Base-by-base conservation (phyloP, 2,113 vertebrate genomes). In the Piprites chloris region DNA sequence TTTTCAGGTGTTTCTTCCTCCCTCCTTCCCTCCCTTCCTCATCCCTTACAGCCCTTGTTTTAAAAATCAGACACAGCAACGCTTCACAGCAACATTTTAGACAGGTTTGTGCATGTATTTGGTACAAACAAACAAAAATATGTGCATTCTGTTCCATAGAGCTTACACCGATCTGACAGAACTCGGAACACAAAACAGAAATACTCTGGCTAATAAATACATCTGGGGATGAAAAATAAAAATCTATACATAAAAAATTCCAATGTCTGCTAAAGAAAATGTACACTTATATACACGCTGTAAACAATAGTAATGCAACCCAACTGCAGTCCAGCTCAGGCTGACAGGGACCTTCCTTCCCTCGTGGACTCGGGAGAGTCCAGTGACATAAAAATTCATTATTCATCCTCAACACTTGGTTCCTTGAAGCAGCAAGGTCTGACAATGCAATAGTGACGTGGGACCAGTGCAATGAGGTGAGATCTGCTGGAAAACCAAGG, bases 251-350 rank as follows among this genome's bases (percentile, higher is more conserved):
- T 95, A 89, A 85, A 91, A 96, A 96, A 76, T 89, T 78, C 89
- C 95, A 69, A 96, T 33, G 53, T 95, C 91, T 93, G 95, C 94
- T 95, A 94, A 97, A 97, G 95, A 94, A 97, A 97, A 97, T 97
- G 87, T 97, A 97, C 97, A 97, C 95, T 95, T 97, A 97, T 97
- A 92, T 97, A 97, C 97, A 97, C 80, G 73, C 81, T 97, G 97
- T 97, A 97, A 97, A 97, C 97, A 97, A 97, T 97, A 97, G 89
- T 83, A 93, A 96, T 37, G 84, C 93, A 91, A 96, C 89, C 96
- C 95, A 96, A 80, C 72, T 86, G 83, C 87, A 68, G 88, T 77
- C 94, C 81, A 83, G 77, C 90, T 90, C 81, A 74, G 85, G 73
- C 80, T 74, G 81, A 35, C 17, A 10, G 90, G 59, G 69, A 74